These are phyloP conservation scores for Kryphioiulus occultus DNA, from an alignment of 2,888 invertebrate genomes.

Conservation along the genomic window DNA sequence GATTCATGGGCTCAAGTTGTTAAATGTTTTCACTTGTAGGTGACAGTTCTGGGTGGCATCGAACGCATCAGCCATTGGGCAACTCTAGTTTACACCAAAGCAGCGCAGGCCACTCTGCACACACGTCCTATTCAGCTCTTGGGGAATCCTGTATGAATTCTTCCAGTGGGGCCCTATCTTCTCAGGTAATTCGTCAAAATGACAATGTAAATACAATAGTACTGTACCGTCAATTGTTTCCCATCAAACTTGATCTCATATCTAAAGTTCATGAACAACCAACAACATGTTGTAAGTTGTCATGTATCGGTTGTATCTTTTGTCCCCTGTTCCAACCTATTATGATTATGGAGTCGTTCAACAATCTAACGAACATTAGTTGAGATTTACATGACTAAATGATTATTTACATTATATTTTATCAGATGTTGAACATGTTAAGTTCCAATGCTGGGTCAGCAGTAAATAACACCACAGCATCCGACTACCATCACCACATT, in stretches of 20 bases:
- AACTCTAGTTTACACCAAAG: slow-evolving; percentile 50
- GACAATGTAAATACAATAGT: too few relatives aligned
- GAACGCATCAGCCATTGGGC: slow-evolving; percentile 49
- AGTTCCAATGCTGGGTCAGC: slow-evolving; percentile 48
- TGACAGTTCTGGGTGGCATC: slow-evolving; percentile 51
- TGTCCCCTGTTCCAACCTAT: too few relatives aligned
- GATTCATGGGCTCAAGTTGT: background rate
- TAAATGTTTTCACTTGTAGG: background rate
- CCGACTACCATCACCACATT: slow-evolving; percentile 52
- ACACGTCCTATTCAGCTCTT: slow-evolving; percentile 49
- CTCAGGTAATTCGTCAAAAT: slow-evolving; percentile 44
- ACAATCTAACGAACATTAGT: too few relatives aligned
- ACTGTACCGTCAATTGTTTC: background rate
- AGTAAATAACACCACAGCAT: background rate
- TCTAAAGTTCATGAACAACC: background rate
- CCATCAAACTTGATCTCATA: background rate
- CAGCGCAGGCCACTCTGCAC: slow-evolving; percentile 43
- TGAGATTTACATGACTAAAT: too few relatives aligned
- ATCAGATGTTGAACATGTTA: slow-evolving; percentile 51
- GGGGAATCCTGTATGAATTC: slow-evolving; percentile 52
- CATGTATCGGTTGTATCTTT: too few relatives aligned
- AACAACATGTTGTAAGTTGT: too few relatives aligned
- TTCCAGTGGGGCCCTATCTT: slow-evolving; percentile 43
- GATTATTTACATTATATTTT: background rate
- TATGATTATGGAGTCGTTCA: too few relatives aligned